A percentile compares a stretch with the other conserved stretches of the same genome.
phyloP scores from a whole-genome alignment of 2,113 vertebrate genomes.

The Trachemys scripta region DNA sequence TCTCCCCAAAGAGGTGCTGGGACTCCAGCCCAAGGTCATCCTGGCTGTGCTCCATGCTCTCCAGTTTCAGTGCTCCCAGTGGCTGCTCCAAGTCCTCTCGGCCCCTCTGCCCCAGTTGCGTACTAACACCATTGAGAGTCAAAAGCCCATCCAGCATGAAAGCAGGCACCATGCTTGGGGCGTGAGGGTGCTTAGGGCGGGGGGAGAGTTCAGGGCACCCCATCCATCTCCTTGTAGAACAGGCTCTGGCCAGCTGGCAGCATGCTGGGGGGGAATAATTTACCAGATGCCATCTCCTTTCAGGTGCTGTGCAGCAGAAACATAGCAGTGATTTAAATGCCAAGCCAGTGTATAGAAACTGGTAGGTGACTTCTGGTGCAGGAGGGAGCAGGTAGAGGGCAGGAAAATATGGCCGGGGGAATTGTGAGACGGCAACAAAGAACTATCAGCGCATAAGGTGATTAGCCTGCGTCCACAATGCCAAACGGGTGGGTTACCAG shows the following conservation, averaged over 20 bases:
- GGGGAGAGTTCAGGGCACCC: too few species aligned
- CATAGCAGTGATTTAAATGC: background rate
- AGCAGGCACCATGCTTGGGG: background rate
- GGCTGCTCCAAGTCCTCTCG: background rate
- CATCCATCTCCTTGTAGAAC: too few species aligned
- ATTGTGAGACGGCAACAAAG: background rate
- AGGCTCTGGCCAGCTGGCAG: background rate
- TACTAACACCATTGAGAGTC: background rate
- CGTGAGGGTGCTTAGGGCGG: background rate
- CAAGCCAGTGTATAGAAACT: background rate
- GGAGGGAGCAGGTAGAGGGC: background rate
- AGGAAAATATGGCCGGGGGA: background rate
- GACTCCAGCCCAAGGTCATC: background rate
- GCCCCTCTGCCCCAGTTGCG: background rate
- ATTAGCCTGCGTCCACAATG: background rate
- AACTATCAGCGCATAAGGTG: background rate
- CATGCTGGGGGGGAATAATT: background rate
- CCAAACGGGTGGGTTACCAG: background rate
- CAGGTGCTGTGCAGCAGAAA: background rate
- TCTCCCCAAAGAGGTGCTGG: accelerated
- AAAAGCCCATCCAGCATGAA: background rate
- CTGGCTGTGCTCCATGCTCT: accelerated
- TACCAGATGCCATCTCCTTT: background rate
- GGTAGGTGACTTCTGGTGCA: background rate
- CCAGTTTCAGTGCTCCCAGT: accelerated